These are phyloP conservation scores for Geococcyx californianus DNA, from an alignment of 2,113 vertebrate species.

Conservation along the genomic window DNA sequence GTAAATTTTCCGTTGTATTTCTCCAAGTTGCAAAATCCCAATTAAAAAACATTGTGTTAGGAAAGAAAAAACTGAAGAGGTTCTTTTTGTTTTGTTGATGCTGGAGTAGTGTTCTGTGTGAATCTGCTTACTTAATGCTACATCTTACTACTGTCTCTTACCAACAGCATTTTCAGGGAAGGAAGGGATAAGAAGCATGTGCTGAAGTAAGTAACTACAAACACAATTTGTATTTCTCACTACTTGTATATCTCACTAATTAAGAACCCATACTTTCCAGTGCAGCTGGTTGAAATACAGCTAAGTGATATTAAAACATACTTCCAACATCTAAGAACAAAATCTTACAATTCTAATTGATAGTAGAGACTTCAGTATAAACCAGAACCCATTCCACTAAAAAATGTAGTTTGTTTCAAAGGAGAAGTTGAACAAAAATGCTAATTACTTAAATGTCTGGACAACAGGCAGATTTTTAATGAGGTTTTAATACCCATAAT, in stretches of 20 bases:
- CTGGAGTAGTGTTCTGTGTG: background rate
- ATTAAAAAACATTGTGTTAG: background rate
- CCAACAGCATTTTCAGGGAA: background rate
- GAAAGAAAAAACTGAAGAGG: background rate
- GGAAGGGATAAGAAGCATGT: background rate
- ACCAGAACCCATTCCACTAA: background rate
- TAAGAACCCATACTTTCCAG: background rate
- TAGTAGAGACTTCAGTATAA: background rate
- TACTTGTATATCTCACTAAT: background rate
- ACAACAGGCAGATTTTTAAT: background rate
- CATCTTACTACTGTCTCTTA: background rate
- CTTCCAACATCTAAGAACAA: background rate
- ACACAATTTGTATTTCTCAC: background rate
- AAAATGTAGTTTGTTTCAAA: background rate
- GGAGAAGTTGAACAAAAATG: background rate
- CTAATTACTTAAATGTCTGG: background rate
- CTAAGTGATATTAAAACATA: background rate
- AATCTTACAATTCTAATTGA: background rate
- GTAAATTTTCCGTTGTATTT: background rate
- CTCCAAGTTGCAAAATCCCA: background rate
- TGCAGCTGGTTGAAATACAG: background rate
- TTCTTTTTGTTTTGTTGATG: background rate
- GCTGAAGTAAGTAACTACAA: background rate
- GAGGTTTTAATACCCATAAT: background rate
- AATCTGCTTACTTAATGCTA: background rate